These are phyloP conservation scores for Myotis daubentonii DNA, from an alignment of 2,797 vertebrate genomes.

Conservation along the genomic window DNA sequence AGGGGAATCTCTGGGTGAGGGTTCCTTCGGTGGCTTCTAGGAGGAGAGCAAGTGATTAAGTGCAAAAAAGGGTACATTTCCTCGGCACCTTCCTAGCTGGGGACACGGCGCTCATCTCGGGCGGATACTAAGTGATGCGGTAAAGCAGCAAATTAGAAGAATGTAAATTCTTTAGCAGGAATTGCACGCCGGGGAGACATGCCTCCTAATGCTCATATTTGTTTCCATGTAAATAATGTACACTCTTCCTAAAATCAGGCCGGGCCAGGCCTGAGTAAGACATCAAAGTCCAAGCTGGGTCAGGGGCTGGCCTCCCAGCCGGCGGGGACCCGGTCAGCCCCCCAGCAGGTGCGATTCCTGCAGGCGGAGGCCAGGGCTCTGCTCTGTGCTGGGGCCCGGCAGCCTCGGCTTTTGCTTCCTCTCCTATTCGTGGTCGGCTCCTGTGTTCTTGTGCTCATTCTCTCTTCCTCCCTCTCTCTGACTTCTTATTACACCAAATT, in stretches of 20 bases:
- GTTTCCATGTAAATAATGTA: constrained; percentile 92
- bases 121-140: constrained; percentile 90
- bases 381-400: constrained; percentile 49
- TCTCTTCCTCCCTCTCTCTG: constrained; percentile 55
- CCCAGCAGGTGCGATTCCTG: constrained; percentile 70
- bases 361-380: constrained; percentile 64
- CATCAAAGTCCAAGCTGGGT: constrained; percentile 85
- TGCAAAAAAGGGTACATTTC: constrained; percentile 89
- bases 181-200: constrained; percentile 89
- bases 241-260: constrained; percentile 87
- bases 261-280: constrained; percentile 86
- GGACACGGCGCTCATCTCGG: constrained; percentile 89
- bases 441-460: constrained; percentile 79
- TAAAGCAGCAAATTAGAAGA: constrained; percentile 93
- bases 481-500: constrained; percentile 83
- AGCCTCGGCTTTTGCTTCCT: constrained; percentile 50
- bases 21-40: constrained; percentile 82
- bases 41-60: constrained; percentile 84
- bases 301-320: constrained; percentile 82
- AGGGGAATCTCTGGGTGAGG: constrained; percentile 79
- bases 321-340: constrained; percentile 74
- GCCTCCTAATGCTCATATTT: constrained; percentile 89
- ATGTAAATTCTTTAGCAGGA: constrained; percentile 91
- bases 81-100: constrained; percentile 87
- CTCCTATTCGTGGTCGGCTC: constrained; percentile 36